Percentiles rank a stretch among this genome's conserved stretches.
These are phyloP conservation scores for Dendrophyllia cribrosa DNA, from an alignment of 64 coral and sea anemone genomes.

Conservation along the genomic window DNA sequence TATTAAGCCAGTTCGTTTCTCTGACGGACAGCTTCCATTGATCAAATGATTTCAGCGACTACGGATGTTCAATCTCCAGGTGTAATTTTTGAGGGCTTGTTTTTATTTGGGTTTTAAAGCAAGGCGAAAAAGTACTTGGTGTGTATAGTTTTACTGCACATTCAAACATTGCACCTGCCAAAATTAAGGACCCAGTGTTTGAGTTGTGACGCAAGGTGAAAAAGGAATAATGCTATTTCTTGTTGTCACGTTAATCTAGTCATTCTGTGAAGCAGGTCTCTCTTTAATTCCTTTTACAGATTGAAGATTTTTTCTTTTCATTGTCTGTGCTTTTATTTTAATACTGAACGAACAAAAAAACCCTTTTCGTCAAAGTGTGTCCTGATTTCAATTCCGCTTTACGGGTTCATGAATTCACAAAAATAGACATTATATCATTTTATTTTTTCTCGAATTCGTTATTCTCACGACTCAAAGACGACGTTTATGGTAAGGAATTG, in stretches of 20 bases:
- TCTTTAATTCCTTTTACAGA: not conserved
- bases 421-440: too few species aligned
- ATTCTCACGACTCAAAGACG: too few species aligned
- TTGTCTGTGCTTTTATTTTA: not conserved
- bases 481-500: too few species aligned
- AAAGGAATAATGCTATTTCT: not conserved
- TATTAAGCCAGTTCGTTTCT: not conserved
- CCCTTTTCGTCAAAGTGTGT: not conserved
- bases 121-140: not conserved
- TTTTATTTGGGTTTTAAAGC: not conserved
- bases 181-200: not conserved
- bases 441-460: too few species aligned
- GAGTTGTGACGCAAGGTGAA: not conserved
- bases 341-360: not conserved
- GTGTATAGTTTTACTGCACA: not conserved
- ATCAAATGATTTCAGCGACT: too few species aligned
- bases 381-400: not conserved
- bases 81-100: not conserved
- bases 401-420: not conserved
- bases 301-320: not conserved
- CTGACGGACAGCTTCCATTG: too few species aligned
- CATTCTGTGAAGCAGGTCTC: not conserved
- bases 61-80: too few species aligned
- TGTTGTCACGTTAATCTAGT: not conserved
- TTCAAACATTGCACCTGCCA: not conserved